phyloP scores from a whole-genome alignment of 2,113 vertebrate genomes.

The Eretmodus cyanostictus region DNA sequence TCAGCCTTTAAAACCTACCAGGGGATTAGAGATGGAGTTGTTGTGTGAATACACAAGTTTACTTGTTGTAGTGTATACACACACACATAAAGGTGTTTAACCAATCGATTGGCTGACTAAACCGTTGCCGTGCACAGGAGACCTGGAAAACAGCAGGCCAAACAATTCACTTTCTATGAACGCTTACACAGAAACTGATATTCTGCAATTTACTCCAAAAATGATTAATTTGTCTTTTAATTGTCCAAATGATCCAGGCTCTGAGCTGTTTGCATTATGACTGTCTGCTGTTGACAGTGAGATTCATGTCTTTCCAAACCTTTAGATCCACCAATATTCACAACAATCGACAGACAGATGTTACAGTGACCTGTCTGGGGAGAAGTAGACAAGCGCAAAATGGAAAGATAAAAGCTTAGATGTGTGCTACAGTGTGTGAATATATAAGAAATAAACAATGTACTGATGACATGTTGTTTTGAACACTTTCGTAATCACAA shows the following conservation, averaged over 20 bases:
- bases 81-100: not conserved
- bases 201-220: not conserved
- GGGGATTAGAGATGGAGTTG: not conserved
- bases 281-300: not conserved
- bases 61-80: not conserved
- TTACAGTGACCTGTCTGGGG: not conserved
- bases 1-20: not conserved
- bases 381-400: not conserved
- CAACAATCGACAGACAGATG: conserved; percentile 28
- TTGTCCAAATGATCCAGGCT: not conserved
- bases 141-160: not conserved
- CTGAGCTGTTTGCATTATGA: not conserved
- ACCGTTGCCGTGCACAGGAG: not conserved
- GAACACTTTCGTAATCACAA: accelerated
- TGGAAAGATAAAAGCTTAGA: not conserved
- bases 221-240: accelerated
- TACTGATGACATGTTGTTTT: not conserved
- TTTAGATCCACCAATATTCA: not conserved
- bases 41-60: not conserved
- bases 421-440: not conserved
- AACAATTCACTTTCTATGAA: not conserved
- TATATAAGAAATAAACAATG: not conserved
- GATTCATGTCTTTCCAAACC: not conserved
- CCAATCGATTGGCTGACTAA: not conserved
- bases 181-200: not conserved